Conservation (phyloP, 2,888 invertebrate species). For the Marronus borbonicus region DNA sequence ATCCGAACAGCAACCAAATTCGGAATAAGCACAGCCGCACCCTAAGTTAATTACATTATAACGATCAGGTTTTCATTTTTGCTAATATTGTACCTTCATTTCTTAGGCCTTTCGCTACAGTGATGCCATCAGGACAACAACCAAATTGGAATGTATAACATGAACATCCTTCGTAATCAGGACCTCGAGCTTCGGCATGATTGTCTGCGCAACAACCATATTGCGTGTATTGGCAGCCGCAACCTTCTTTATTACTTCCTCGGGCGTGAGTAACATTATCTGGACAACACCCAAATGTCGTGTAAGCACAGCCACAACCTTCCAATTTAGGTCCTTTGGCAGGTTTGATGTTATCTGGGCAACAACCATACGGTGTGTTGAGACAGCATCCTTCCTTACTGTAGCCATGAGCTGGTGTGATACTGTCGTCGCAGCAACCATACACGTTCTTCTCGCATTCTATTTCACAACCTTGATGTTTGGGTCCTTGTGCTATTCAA, state of each 20-base stretch:
- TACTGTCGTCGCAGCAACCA: conserved; percentile 91
- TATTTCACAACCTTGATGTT: conserved; percentile 82
- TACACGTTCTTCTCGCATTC: conserved; percentile 79
- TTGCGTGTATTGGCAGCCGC: conserved; percentile 82
- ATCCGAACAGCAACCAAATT: conserved; percentile 90
- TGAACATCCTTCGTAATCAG: conserved; percentile 85
- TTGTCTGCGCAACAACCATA: conserved; percentile 91
- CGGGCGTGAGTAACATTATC: conserved; percentile 85
- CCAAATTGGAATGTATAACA: conserved; percentile 92
- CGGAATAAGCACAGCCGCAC: conserved; percentile 84
- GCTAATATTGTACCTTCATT: conserved; percentile 72
- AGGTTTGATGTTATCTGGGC: conserved; percentile 87
- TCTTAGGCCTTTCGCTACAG: conserved; percentile 81
- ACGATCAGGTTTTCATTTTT: conserved; percentile 57
- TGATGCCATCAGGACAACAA: conserved; percentile 90
- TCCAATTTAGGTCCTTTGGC: conserved; percentile 86
- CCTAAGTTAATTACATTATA: conserved; percentile 70
- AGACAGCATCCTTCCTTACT: conserved; percentile 88
- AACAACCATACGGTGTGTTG: conserved; percentile 85
- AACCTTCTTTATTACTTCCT: conserved; percentile 86
- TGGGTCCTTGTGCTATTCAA: conserved; percentile 78
- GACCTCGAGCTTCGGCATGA: conserved; percentile 82
- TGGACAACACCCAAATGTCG: conserved; percentile 89
- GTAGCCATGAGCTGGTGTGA: conserved; percentile 89
- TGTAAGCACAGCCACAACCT: conserved; percentile 85